These are phyloP conservation scores for Gallinago paraguaiae DNA, from an alignment of 2,113 vertebrate genomes.

Conservation along the genomic window DNA sequence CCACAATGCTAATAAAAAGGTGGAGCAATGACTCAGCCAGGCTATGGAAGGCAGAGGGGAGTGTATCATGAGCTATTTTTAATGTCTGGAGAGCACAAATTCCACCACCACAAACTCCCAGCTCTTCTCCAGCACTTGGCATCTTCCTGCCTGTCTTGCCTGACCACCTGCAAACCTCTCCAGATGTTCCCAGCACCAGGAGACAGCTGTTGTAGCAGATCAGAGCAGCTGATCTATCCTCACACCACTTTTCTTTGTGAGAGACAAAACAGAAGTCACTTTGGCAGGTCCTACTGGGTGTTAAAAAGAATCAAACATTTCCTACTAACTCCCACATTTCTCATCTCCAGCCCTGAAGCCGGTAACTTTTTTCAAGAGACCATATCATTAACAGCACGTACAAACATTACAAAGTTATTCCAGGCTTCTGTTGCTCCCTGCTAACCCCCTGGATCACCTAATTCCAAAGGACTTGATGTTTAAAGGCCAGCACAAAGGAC, in stretches of 20 bases:
- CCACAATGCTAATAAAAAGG: not conserved
- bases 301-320: not conserved
- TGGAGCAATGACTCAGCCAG: not conserved
- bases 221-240: not conserved
- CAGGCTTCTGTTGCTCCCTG: fast-evolving
- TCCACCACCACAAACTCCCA: not conserved
- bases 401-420: not conserved
- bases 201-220: not conserved
- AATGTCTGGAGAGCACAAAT: not conserved
- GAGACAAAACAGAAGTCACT: not conserved
- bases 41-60: not conserved
- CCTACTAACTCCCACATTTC: not conserved
- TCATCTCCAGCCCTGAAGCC: not conserved
- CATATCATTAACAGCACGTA: not conserved
- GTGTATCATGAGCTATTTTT: not conserved
- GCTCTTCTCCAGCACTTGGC: not conserved
- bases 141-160: not conserved
- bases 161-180: not conserved
- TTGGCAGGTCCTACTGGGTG: not conserved
- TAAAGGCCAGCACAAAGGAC: not conserved
- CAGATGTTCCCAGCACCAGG: not conserved
- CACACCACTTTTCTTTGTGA: not conserved
- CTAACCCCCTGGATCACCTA: not conserved
- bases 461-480: not conserved
- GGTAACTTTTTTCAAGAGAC: not conserved